Evolutionary conservation across 2,113 vertebrate species (phyloP).

Genomic region (Phaetusa simplex): DNA sequence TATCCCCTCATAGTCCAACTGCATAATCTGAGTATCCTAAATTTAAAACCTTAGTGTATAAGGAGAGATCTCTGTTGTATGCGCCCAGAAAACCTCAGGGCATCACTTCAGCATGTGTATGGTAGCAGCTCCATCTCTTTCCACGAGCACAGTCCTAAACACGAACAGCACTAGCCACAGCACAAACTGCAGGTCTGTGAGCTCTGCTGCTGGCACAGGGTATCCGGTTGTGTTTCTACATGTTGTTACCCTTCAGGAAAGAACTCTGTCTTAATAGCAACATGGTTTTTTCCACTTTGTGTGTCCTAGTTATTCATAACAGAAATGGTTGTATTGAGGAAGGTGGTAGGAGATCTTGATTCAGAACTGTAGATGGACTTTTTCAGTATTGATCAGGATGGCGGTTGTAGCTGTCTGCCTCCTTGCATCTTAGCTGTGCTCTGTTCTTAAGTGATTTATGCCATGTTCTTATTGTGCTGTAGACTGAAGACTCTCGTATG

Average conservation of each 20-base stretch:
- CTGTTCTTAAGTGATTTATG: background rate
- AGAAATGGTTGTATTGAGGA: background rate
- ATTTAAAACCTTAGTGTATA: background rate
- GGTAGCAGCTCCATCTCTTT: background rate
- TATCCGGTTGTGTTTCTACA: background rate
- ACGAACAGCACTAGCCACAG: background rate
- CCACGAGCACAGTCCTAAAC: background rate
- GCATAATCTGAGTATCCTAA: background rate
- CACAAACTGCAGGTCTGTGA: background rate
- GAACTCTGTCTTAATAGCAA: background rate
- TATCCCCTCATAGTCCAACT: background rate
- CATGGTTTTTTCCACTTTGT: background rate
- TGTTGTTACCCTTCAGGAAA: background rate
- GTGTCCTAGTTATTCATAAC: background rate
- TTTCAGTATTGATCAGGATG: background rate
- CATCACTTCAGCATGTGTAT: background rate
- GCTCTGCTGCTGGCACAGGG: background rate
- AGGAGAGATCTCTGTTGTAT: background rate
- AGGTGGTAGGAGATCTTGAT: background rate
- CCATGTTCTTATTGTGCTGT: background rate
- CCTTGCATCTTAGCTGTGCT: background rate
- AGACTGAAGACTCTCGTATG: background rate
- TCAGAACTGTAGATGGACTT: background rate
- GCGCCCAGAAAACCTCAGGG: background rate
- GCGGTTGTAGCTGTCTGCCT: background rate